Evolutionary conservation across 2,797 vertebrate species (phyloP), one percentile per base, ranked within the genome.

Genomic region (Argya squamiceps): DNA sequence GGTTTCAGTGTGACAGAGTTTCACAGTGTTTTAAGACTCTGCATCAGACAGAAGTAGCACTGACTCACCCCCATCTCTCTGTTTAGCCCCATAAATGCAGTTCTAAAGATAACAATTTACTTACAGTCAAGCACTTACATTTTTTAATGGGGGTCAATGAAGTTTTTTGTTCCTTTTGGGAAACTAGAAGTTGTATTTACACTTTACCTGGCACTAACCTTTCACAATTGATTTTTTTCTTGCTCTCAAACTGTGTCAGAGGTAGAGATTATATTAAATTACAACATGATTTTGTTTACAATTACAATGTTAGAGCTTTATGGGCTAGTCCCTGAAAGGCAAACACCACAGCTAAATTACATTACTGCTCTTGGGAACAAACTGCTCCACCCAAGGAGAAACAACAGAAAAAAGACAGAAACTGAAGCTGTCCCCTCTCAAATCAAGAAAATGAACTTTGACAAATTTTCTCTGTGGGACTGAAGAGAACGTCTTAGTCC

Each of bases 171-270:
- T 93, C 47, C 67, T 88, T 58, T 78, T 0, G 0, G 73, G 64
- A 85, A 92, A 89, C 0, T 15, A 22, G 62, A 91, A 89, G 59
- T 64, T 59, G 34, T 29, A 84, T 32, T 34, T 4, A 76, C 30
- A 39, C 32, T 92, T 96, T 10, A 85, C 86, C 81, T 92, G 71
- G 46, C 75, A 80, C 60, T 80, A 89, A 83, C 68, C 30, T 88
- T 79, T 87, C 32, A 32, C 37, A 85, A 77, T 3, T 71, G 37
- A 37, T 67, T 86, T 86, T 41, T 49, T 50, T 82, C 15, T 59
- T 2, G 4, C 64, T 74, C 32, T 78, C 73, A 30, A 89, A 87
- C 76, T 10, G 15, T 29, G 34, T 46, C 63, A 63, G 67, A 64
- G 36, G 56, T 52, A 76, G 26, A 67, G 11, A 30, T 47, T 60